Evolutionary conservation across 2,888 invertebrate genomes (phyloP).

Genomic region (Ditula angustiorana): DNA sequence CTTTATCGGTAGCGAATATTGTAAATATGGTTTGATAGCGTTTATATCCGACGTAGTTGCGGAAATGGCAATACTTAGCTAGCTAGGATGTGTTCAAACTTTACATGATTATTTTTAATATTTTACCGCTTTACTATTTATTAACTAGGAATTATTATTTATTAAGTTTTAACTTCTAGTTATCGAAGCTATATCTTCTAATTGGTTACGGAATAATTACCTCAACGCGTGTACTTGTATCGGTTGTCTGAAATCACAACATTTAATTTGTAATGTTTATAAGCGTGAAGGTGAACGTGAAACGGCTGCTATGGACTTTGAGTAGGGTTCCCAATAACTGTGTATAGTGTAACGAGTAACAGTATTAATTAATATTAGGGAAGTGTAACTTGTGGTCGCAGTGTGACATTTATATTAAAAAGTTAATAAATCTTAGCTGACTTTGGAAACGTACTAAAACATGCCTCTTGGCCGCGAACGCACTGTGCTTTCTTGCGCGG

Average conservation of each 20-base stretch:
- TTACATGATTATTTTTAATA: constrained; percentile 67
- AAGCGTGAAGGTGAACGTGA: constrained; percentile 38
- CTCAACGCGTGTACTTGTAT: constrained; percentile 58
- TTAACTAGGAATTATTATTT: constrained; percentile 77
- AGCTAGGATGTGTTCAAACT: constrained; percentile 82
- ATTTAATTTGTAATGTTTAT: constrained; percentile 40
- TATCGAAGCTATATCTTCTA: constrained; percentile 49
- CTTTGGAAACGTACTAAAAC: constrained; percentile 31
- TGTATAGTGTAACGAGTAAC: constrained; percentile 45
- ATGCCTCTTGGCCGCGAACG: constrained; percentile 14
- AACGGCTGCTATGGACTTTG: constrained; percentile 42
- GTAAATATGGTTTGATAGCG: constrained; percentile 75
- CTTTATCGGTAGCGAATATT: constrained; percentile 67
- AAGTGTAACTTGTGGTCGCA: constrained; percentile 54
- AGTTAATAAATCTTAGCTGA: constrained; percentile 36
- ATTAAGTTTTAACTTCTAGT: constrained; percentile 69
- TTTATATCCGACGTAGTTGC: constrained; percentile 73
- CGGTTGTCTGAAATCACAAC: constrained; percentile 64
- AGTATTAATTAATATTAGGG: constrained; percentile 47
- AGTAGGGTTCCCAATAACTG: constrained; percentile 44
- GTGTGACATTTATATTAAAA: constrained; percentile 46
- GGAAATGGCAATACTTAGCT: constrained; percentile 77
- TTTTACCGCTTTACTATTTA: constrained; percentile 72
- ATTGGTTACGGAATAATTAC: constrained; percentile 63
- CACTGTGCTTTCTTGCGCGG: constrained; percentile 14